A percentile compares a stretch with the other conserved stretches of the same genome.
Conservation (phyloP, 2,888 invertebrate species). For the Euspilapteryx auroguttella region DNA sequence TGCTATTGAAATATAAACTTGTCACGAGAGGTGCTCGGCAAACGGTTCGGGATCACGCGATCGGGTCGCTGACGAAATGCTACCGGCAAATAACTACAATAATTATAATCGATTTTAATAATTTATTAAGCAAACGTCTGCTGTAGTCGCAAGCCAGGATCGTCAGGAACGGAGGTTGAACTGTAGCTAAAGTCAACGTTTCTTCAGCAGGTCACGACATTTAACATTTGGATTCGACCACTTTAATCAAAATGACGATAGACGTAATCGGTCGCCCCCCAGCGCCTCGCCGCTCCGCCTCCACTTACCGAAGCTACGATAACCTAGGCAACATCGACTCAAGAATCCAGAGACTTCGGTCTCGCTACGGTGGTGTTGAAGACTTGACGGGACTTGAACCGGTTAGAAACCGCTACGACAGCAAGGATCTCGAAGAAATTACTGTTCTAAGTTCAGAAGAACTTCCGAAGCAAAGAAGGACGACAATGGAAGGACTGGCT, state of each 20-base stretch:
- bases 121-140: too few relatives aligned
- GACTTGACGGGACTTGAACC: slow-evolving; percentile 39
- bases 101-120: too few relatives aligned
- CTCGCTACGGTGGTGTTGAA: slow-evolving; percentile 42
- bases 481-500: slow-evolving; percentile 43
- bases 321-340: slow-evolving; percentile 38
- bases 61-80: too few relatives aligned
- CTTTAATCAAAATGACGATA: slow-evolving; percentile 36
- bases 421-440: slow-evolving; percentile 39
- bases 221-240: not conserved
- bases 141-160: slow-evolving; percentile 4
- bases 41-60: too few relatives aligned
- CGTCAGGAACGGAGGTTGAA: too few relatives aligned
- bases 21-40: too few relatives aligned
- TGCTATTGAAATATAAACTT: too few relatives aligned
- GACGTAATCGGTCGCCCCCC: slow-evolving; percentile 45
- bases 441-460: slow-evolving; percentile 51
- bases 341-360: slow-evolving; percentile 30
- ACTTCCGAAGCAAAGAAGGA: slow-evolving; percentile 34
- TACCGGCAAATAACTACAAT: too few relatives aligned
- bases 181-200: slow-evolving; percentile 17
- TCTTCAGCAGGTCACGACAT: slow-evolving; percentile 27
- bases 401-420: slow-evolving; percentile 23
- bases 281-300: slow-evolving; percentile 37
- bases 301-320: slow-evolving; percentile 52